phyloP scores from a whole-genome alignment of 2,113 vertebrate species.

The Oryzias woworae region DNA sequence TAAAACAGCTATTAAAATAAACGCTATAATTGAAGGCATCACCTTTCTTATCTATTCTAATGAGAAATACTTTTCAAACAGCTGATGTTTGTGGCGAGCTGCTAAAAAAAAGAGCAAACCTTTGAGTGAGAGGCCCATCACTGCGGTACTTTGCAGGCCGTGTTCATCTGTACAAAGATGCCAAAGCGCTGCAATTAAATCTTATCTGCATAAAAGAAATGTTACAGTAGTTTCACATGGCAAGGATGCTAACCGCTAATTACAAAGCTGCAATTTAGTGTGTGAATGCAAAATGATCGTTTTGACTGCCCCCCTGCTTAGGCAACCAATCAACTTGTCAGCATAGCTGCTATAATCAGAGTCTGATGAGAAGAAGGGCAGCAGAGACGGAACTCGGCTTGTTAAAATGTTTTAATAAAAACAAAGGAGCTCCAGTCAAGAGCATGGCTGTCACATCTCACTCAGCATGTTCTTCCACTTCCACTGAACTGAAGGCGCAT shows the following conservation, averaged over 20 bases:
- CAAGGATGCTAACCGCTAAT: constrained; percentile 53
- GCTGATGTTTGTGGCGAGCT: constrained; percentile 16
- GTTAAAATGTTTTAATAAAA: constrained; percentile 51
- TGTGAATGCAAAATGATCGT: constrained; percentile 49
- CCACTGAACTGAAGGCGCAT: constrained; percentile 17
- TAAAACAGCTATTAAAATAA: not conserved
- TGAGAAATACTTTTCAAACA: not conserved
- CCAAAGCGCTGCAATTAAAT: constrained; percentile 59
- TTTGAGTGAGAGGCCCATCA: constrained; percentile 9
- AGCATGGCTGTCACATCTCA: constrained; percentile 10
- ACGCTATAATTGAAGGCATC: not conserved
- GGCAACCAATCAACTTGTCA: constrained; percentile 60
- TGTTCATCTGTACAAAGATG: constrained; percentile 54
- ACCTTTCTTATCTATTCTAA: constrained; percentile 13
- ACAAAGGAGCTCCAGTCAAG: constrained; percentile 3
- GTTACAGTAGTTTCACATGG: constrained; percentile 33
- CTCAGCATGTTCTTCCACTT: constrained; percentile 10
- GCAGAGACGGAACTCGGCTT: constrained; percentile 14
- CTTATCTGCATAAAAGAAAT: constrained; percentile 46
- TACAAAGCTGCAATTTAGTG: constrained; percentile 40
- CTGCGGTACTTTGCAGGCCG: constrained; percentile 52
- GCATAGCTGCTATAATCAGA: constrained; percentile 38
- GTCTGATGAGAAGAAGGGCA: constrained; percentile 33
- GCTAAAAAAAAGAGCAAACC: constrained; percentile 36
- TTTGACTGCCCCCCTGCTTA: constrained; percentile 44